Base-by-base conservation (phyloP, 2,797 vertebrate species). In the Crossoptilon crossoptilon region DNA sequence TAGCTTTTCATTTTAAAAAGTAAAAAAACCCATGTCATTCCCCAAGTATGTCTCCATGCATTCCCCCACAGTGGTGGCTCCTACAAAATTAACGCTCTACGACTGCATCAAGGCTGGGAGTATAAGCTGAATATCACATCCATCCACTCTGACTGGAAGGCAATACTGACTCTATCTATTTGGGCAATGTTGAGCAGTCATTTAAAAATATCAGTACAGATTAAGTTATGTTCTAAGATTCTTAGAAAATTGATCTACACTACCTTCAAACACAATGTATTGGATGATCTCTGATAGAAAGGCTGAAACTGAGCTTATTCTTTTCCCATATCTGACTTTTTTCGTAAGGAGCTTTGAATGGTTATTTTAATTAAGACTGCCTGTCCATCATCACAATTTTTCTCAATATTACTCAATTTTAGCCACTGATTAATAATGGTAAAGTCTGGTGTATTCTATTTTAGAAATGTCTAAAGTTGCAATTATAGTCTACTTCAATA, bases 351-450 rank as follows among this genome's bases (percentile, higher is more conserved):
- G 5, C 19, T 66, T 7, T 33, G 37, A 87, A 41, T 23, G 18
- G 16, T 39, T 31, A 58, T 77, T 81, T 87, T 67, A 87, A 76
- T 84, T 83, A 78, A 87, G 21, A 10, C 2, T 89, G 22, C 35
- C 35, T 62, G 24, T 8, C 64, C 21, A 62, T 46, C 43, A 83
- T 24, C 11, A 6, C 7, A 77, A 16, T 70, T 84, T 21, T 31
- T 81, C 37, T 53, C 58, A 79, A 71, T 76, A 89, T 89, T 91
- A 9, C 49, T 87, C 46, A 53, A 58, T 64, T 90, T 83, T 62
- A 83, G 33, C 31, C 44, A 51, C 11, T 11, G 11, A 18, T 48
- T 81, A 87, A 70, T 67, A 87, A 56, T 8, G 1, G 0, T 51
- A 58, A 91, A 74, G 15, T 68, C 31, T 68, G 14, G 17, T 51